These are phyloP conservation scores for Ypsolopha sequella DNA, from an alignment of 2,888 invertebrate genomes.

Conservation along the genomic window DNA sequence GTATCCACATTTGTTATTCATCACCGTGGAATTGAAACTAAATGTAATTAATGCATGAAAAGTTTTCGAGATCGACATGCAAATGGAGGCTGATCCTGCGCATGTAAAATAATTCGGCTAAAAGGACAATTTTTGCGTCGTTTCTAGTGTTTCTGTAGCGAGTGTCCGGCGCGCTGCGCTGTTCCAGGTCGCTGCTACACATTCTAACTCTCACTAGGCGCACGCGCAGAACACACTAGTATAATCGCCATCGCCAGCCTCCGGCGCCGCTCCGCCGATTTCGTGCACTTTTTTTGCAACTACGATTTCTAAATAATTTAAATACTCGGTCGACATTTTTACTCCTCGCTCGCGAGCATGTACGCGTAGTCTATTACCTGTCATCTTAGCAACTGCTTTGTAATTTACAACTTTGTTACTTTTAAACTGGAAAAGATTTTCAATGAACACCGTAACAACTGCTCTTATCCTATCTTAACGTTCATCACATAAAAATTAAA, in stretches of 20 bases:
- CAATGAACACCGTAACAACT: background rate
- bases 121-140: background rate
- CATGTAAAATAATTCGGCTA: too few relatives aligned
- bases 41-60: too few relatives aligned
- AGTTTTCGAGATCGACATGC: too few relatives aligned
- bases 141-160: background rate
- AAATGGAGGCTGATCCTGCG: too few relatives aligned
- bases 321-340: constrained; percentile 54
- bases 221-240: constrained; percentile 7
- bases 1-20: too few relatives aligned
- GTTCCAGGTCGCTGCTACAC: background rate
- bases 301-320: constrained; percentile 68
- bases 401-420: background rate
- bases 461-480: background rate
- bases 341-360: constrained; percentile 4
- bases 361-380: background rate
- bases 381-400: constrained; percentile 2
- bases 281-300: constrained; percentile 58
- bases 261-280: constrained; percentile 49
- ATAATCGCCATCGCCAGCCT: constrained; percentile 2
- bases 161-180: background rate
- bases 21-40: too few relatives aligned
- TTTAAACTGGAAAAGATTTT: background rate
- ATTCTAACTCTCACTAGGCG: constrained; percentile 1
- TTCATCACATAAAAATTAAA: constrained; percentile 13